Conservation (phyloP, 1,140 invertebrate species). For the Samia ricini region DNA sequence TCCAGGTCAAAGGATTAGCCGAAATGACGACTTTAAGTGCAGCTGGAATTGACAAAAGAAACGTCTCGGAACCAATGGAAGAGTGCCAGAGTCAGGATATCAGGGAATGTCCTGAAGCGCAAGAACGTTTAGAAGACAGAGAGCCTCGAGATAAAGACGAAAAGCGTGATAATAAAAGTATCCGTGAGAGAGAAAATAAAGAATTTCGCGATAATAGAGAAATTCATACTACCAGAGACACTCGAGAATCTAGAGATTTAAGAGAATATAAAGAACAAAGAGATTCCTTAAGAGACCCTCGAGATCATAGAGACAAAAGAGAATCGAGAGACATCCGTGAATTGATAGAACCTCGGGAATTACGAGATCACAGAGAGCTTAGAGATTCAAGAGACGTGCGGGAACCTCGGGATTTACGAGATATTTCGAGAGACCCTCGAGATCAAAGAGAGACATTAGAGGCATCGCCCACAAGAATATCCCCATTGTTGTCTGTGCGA, state of each 20-base stretch:
- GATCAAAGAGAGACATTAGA: conserved; percentile 60
- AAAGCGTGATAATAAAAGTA: conserved; percentile 50
- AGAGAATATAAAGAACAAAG: conserved; percentile 38
- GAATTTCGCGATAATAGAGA: conserved; percentile 41
- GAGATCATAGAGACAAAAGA: conserved; percentile 44
- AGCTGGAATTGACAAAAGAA: conserved; percentile 70
- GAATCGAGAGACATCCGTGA: conserved; percentile 54
- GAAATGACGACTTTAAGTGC: conserved; percentile 91
- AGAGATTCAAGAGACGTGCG: conserved; percentile 41
- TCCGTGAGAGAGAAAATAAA: conserved; percentile 54
- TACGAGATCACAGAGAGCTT: conserved; percentile 43
- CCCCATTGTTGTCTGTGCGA: conserved; percentile 66
- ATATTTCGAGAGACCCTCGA: conserved; percentile 46
- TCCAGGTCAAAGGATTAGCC: conserved; percentile 89
- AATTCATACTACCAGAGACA: conserved; percentile 43
- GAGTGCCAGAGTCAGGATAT: conserved; percentile 60
- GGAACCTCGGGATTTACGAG: conserved; percentile 47
- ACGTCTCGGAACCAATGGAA: conserved; percentile 70
- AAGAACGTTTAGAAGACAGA: conserved; percentile 50
- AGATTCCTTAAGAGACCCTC: conserved; percentile 33
- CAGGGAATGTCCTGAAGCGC: conserved; percentile 49
- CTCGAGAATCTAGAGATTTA: conserved; percentile 45
- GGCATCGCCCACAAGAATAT: conserved; percentile 72
- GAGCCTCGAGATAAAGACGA: conserved; percentile 61
- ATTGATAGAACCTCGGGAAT: conserved; percentile 36